Conservation (phyloP, 2,888 invertebrate genomes). For the Criorhina ranunculi region DNA sequence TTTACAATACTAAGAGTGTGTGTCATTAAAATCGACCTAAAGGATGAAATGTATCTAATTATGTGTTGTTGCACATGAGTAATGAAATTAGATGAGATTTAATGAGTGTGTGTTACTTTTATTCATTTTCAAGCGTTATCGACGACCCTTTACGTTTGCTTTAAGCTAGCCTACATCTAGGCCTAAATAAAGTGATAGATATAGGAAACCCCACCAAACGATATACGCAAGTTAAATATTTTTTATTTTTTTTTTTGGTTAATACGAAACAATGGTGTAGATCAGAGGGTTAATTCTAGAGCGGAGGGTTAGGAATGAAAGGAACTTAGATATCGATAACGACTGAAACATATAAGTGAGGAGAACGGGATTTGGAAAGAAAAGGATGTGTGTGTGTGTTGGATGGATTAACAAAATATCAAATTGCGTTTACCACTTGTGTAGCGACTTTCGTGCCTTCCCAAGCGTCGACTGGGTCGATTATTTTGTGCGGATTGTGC, state of each 20-base stretch:
- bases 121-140: slow-evolving; percentile 10
- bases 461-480: slow-evolving; percentile 78
- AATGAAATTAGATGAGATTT: slow-evolving; percentile 13
- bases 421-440: slow-evolving; percentile 80
- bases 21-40: slow-evolving; percentile 7
- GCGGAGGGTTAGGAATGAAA: slow-evolving; percentile 60
- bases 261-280: slow-evolving; percentile 40
- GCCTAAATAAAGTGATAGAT: slow-evolving; percentile 19
- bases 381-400: neutral
- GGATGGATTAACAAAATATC: slow-evolving; percentile 64
- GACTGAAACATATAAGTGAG: slow-evolving; percentile 23
- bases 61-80: slow-evolving; percentile 14
- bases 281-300: slow-evolving; percentile 48
- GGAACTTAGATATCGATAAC: slow-evolving; percentile 22
- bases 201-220: slow-evolving; percentile 64
- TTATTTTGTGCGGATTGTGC: slow-evolving; percentile 76
- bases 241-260: slow-evolving; percentile 54
- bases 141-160: slow-evolving; percentile 4
- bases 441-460: slow-evolving; percentile 80
- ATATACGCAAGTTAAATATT: slow-evolving; percentile 73
- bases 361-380: slow-evolving; percentile 10
- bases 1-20: neutral
- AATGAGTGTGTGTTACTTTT: slow-evolving; percentile 21
- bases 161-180: neutral
- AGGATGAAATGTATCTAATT: slow-evolving; percentile 20